phyloP scores from a whole-genome alignment of 2,888 invertebrate species.

The Ophioninae sp. region DNA sequence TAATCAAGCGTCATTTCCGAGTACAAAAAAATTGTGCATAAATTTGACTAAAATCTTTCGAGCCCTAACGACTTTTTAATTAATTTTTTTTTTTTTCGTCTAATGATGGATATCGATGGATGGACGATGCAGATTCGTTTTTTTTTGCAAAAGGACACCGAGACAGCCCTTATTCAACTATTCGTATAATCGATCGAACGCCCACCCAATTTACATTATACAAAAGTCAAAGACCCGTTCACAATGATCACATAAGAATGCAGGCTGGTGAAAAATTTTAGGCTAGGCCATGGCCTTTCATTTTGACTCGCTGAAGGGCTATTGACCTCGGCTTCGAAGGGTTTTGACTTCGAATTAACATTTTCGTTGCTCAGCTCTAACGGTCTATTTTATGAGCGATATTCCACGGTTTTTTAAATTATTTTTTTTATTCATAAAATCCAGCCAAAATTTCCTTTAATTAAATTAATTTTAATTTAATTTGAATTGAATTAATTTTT shows the following conservation, averaged over 20 bases:
- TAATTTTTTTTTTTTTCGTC: conserved; percentile 1
- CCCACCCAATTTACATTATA: conserved; percentile 57
- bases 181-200: conserved; percentile 48
- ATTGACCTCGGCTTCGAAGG: conserved; percentile 62
- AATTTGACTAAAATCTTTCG: conserved; percentile 25
- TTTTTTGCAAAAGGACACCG: conserved; percentile 10
- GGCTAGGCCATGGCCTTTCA: conserved; percentile 70
- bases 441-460: too few species aligned
- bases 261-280: conserved; percentile 66
- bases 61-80: too few species aligned
- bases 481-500: too few species aligned
- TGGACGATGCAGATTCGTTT: conserved; percentile 2
- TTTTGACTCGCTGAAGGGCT: conserved; percentile 66
- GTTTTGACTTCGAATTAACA: conserved; percentile 16
- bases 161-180: conserved; percentile 47
- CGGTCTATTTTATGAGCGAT: neutral
- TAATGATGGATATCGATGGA: neutral
- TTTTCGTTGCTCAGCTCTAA: conserved; percentile 17
- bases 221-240: conserved; percentile 66
- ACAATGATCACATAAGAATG: conserved; percentile 68
- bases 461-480: too few species aligned
- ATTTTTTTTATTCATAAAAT: neutral
- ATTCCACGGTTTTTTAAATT: neutral
- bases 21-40: conserved; percentile 12
- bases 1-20: neutral